Evolutionary conservation across 2,888 invertebrate species (phyloP).

Genomic region (Oscheius sp.): DNA sequence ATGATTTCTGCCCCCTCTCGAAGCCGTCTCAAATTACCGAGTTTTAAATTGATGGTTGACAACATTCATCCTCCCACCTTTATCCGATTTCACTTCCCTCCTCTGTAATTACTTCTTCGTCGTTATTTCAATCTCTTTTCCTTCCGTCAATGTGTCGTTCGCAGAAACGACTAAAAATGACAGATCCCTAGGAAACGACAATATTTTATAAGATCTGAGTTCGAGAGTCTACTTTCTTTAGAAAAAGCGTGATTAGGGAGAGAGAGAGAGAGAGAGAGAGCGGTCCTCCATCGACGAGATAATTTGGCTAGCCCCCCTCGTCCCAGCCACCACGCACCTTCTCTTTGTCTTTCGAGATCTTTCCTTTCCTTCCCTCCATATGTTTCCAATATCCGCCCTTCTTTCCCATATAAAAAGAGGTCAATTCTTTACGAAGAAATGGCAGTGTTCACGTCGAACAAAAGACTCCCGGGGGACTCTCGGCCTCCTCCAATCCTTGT

Average conservation of each 20-base stretch:
- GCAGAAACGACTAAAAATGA: neutral
- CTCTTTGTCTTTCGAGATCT: neutral
- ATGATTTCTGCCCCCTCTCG: neutral
- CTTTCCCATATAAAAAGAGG: neutral
- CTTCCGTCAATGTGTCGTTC: neutral
- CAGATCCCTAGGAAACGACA: neutral
- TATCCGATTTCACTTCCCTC: neutral
- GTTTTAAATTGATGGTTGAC: neutral
- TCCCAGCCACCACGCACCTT: conserved; percentile 2
- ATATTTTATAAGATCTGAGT: neutral
- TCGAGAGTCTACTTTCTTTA: neutral
- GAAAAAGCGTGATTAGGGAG: conserved; percentile 26
- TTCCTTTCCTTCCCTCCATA: neutral
- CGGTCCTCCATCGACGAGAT: conserved; percentile 29
- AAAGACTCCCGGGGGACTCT: neutral
- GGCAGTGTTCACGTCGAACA: neutral
- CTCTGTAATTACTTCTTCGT: neutral
- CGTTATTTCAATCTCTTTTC: neutral
- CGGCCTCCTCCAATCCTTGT: neutral
- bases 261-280: conserved; percentile 15
- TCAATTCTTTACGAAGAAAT: neutral
- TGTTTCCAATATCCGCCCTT: neutral
- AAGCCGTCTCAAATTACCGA: neutral
- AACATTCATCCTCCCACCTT: conserved; percentile 20
- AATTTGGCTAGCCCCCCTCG: conserved; percentile 18